Evolutionary conservation across 2,888 invertebrate genomes (phyloP).

Genomic region (Ectemnius cavifrons): DNA sequence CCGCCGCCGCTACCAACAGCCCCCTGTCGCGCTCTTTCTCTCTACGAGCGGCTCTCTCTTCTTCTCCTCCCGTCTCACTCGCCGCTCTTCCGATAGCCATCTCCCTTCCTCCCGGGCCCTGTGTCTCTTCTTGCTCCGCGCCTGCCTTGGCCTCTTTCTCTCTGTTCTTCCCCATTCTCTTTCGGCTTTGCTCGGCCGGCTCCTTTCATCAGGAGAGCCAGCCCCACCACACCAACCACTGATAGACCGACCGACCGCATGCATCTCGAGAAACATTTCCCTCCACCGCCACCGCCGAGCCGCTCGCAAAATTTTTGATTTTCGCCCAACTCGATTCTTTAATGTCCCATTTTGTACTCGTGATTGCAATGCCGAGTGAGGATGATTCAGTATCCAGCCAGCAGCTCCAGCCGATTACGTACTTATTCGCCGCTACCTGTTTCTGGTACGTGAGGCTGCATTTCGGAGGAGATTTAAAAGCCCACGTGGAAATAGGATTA

Average conservation of each 20-base stretch:
- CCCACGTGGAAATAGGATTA: too few relatives aligned
- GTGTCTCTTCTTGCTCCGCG: slow-evolving; percentile 17
- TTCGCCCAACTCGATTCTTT: too few relatives aligned
- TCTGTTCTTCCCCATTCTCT: slow-evolving; percentile 11
- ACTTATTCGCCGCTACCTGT: too few relatives aligned
- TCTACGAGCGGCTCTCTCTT: too few relatives aligned
- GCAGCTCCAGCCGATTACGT: too few relatives aligned
- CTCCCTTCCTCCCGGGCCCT: neutral
- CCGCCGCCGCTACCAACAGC: neutral
- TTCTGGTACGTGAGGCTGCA: too few relatives aligned
- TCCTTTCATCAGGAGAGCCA: slow-evolving; percentile 35
- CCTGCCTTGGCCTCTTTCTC: slow-evolving; percentile 15
- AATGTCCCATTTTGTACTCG: too few relatives aligned
- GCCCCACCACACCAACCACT: slow-evolving; percentile 12
- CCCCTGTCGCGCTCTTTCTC: slow-evolving; percentile 13
- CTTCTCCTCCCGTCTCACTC: slow-evolving; percentile 43
- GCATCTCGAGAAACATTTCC: slow-evolving; percentile 41
- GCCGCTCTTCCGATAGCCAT: neutral
- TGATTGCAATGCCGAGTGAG: too few relatives aligned
- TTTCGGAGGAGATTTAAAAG: too few relatives aligned
- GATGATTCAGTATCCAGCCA: too few relatives aligned
- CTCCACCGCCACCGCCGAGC: neutral
- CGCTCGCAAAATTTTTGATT: too few relatives aligned
- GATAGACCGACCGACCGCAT: slow-evolving; percentile 26
- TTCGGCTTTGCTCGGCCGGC: slow-evolving; percentile 18